A percentile compares a stretch with the other conserved stretches of the same genome.
These are phyloP conservation scores for Gymnorhina tibicen DNA, from an alignment of 2,113 vertebrate species.

Conservation along the genomic window DNA sequence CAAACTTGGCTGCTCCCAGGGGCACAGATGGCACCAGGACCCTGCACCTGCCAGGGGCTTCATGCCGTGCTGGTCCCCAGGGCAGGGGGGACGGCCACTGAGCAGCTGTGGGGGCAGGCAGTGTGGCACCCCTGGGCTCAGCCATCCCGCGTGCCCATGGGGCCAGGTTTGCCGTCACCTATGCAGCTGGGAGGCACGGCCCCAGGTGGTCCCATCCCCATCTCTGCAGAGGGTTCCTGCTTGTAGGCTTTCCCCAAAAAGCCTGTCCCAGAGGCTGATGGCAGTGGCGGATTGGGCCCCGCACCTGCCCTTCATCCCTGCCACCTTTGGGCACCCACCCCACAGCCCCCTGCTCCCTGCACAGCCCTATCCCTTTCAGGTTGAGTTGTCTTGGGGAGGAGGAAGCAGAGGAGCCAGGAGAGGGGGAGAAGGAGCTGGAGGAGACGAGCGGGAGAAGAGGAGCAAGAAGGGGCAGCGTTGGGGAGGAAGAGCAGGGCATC, in stretches of 20 bases:
- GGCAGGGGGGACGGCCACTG: background rate
- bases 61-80: background rate
- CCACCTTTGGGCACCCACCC: background rate
- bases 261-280: background rate
- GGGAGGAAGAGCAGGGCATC: slow-evolving; percentile 49
- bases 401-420: slow-evolving; percentile 31
- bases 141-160: background rate
- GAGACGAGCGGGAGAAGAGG: slow-evolving; percentile 3
- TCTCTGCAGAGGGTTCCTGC: background rate
- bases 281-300: background rate
- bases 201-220: background rate
- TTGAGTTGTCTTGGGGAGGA: slow-evolving; percentile 75
- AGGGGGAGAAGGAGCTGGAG: background rate
- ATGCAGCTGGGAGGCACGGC: background rate
- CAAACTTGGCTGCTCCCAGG: background rate
- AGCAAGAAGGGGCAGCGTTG: background rate
- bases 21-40: rapidly evolving
- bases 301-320: background rate
- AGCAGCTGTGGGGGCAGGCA: background rate
- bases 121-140: background rate
- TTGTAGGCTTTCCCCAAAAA: background rate
- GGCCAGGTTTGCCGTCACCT: rapidly evolving
- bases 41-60: background rate
- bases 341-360: background rate
- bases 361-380: slow-evolving; percentile 71